Evolutionary conservation across 2,797 vertebrate genomes (phyloP).

Genomic region (Bradypus variegatus): DNA sequence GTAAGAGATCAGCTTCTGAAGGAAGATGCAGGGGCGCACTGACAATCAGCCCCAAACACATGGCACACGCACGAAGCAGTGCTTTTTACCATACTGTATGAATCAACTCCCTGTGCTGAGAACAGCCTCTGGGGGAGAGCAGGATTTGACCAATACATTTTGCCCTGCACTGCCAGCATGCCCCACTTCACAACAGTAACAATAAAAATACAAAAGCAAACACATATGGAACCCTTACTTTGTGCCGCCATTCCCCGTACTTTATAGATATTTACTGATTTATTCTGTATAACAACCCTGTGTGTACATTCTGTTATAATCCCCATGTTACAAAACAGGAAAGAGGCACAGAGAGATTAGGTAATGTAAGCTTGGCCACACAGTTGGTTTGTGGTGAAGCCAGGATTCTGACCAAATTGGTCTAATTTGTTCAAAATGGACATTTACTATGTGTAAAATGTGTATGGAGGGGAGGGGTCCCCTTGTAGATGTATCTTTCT

Average conservation of each 20-base stretch:
- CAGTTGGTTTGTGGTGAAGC: neutral
- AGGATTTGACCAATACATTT: neutral
- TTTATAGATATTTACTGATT: neutral
- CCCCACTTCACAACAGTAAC: neutral
- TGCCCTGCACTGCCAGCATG: neutral
- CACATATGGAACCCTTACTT: neutral
- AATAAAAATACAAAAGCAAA: neutral
- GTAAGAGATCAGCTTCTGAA: neutral
- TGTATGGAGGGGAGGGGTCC: neutral
- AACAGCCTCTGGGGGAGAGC: neutral
- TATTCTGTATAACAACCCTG: neutral
- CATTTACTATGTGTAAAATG: neutral
- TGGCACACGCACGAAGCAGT: rapidly evolving
- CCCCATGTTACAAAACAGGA: neutral
- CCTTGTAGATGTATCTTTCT: neutral
- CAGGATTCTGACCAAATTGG: neutral
- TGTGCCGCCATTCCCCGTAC: neutral
- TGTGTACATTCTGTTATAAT: neutral
- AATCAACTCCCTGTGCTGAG: rapidly evolving
- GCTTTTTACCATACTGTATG: neutral
- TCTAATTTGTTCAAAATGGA: neutral
- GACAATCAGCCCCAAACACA: neutral
- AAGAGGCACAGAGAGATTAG: slow-evolving; percentile 6
- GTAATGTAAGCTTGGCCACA: neutral
- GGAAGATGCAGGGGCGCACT: neutral